Conservation (phyloP, 37 sponge, comb jelly and placozoan species). For the Diacarnus erythraeanus region DNA sequence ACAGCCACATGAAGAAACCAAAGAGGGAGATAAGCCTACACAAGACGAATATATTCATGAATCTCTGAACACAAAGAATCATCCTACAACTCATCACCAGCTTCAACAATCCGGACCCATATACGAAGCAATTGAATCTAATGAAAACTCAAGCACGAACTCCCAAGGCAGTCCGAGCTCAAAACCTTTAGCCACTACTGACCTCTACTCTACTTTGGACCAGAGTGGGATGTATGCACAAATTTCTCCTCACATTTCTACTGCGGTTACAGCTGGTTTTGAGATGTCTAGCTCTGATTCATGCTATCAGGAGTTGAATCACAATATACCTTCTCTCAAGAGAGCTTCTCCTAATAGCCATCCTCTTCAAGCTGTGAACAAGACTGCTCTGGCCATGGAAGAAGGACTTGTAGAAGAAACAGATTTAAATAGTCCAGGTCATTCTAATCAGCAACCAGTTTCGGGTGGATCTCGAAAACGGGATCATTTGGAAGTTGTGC, state of each 20-base stretch:
- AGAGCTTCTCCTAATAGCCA: neutral
- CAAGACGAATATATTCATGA: neutral
- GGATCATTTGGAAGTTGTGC: neutral
- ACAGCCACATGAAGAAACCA: neutral
- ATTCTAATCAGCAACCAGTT: neutral
- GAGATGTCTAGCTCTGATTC: neutral
- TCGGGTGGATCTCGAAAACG: neutral
- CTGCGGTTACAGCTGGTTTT: neutral
- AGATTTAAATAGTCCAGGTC: neutral
- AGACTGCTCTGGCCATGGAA: neutral
- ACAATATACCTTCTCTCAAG: neutral
- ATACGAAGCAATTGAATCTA: neutral
- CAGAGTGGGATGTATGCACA: neutral
- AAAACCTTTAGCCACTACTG: neutral
- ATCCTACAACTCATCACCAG: neutral
- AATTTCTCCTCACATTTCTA: neutral
- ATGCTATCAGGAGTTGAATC: neutral
- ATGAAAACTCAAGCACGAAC: neutral
- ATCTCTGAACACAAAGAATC: neutral
- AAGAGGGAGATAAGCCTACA: neutral
- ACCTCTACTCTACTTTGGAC: slow-evolving; percentile 2
- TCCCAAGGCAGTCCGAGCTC: slow-evolving; percentile 7
- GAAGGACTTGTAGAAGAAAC: neutral
- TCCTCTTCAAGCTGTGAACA: neutral
- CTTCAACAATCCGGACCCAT: slow-evolving; percentile 6